Evolutionary conservation across 2,113 vertebrate genomes (phyloP).

Genomic region (Naja naja): DNA sequence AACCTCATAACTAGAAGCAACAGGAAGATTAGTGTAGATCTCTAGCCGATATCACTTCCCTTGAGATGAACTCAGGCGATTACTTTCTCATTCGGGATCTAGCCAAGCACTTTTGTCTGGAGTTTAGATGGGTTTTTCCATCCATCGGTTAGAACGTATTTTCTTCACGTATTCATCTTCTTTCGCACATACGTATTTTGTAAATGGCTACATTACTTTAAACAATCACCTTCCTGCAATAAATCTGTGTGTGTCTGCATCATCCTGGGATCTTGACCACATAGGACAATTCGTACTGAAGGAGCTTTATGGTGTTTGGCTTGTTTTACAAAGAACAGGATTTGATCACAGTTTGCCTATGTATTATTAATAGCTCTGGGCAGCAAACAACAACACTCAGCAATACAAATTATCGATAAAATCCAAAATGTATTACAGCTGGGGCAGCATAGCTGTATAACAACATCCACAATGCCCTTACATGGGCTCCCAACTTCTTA

Average conservation of each 20-base stretch:
- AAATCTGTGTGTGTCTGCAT: background rate
- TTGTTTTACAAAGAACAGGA: background rate
- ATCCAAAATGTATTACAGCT: background rate
- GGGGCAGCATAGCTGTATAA: background rate
- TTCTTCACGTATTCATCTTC: background rate
- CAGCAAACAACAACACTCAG: background rate
- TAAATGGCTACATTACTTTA: background rate
- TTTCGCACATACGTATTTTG: background rate
- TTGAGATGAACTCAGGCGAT: background rate
- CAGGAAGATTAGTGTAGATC: background rate
- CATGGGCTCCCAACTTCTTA: background rate
- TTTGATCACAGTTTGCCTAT: background rate
- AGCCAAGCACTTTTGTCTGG: background rate
- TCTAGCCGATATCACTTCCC: background rate
- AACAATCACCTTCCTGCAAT: constrained; percentile 1
- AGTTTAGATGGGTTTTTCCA: background rate
- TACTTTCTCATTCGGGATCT: background rate
- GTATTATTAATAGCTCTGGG: background rate
- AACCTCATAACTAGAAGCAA: background rate
- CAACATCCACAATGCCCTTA: background rate
- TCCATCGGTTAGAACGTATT: background rate
- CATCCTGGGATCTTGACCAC: background rate
- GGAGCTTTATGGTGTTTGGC: background rate
- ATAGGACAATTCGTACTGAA: background rate
- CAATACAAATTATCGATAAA: background rate